phyloP scores from a whole-genome alignment of 1,140 invertebrate species.

The Oscheius sp. region DNA sequence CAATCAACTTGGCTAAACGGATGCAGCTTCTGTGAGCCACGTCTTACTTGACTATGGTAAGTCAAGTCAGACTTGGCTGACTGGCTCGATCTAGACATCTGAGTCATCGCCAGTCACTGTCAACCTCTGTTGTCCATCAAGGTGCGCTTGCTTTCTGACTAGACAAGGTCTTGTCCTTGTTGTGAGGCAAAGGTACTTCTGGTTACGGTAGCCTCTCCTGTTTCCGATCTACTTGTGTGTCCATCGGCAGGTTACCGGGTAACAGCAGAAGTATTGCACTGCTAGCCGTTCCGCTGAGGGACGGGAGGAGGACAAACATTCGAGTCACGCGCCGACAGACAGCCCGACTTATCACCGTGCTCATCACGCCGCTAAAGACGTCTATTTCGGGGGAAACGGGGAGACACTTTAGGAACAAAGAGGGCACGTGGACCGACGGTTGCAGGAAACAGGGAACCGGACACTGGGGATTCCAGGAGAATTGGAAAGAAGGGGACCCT shows the following conservation, averaged over 20 bases:
- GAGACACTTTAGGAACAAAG: background rate
- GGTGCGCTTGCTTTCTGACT: background rate
- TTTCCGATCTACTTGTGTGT: background rate
- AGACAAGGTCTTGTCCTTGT: background rate
- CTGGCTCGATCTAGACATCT: too few species aligned
- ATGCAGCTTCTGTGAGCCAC: too few species aligned
- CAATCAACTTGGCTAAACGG: too few species aligned
- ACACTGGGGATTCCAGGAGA: too few species aligned
- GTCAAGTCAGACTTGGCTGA: too few species aligned
- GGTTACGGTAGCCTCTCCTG: background rate
- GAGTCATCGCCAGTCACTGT: background rate
- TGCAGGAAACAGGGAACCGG: too few species aligned
- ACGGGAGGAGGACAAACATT: background rate
- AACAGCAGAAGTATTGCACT: conserved; percentile 5
- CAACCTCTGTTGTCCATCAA: background rate
- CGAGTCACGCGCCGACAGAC: background rate
- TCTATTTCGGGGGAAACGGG: background rate
- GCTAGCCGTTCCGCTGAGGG: conserved; percentile 6
- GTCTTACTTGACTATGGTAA: too few species aligned
- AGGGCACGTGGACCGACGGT: too few species aligned
- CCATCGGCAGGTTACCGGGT: background rate
- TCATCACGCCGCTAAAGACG: conserved; percentile 8
- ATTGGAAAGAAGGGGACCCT: too few species aligned
- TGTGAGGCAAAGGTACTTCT: background rate
- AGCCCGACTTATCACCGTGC: background rate